Percentiles rank a stretch among this genome's conserved stretches.
Evolutionary conservation across 2,113 vertebrate genomes (phyloP).

Genomic region (Scartelaos histophorus): DNA sequence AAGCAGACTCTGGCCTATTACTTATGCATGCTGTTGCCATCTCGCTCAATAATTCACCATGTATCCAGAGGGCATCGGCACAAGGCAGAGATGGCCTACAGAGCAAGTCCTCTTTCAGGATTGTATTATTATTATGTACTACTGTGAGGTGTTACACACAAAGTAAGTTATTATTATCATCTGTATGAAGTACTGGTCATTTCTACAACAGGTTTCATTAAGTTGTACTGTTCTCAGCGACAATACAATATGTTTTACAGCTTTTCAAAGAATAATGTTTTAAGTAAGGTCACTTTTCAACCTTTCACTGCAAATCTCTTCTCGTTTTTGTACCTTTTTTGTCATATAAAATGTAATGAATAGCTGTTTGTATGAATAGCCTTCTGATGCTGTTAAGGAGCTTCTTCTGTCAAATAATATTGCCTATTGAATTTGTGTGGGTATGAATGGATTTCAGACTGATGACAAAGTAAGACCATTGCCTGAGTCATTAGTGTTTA

Average conservation of each 20-base stretch:
- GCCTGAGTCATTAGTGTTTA: too few species aligned
- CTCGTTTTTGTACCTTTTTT: not conserved
- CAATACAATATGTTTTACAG: too few species aligned
- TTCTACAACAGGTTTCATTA: too few species aligned
- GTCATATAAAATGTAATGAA: not conserved
- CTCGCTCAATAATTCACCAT: constrained; percentile 72
- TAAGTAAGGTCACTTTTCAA: not conserved
- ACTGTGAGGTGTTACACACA: constrained; percentile 2
- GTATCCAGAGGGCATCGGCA: constrained; percentile 47
- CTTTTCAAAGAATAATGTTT: too few species aligned
- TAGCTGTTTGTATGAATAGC: not conserved
- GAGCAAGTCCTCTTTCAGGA: constrained; percentile 32
- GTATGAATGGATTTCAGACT: too few species aligned
- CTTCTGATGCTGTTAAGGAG: not conserved
- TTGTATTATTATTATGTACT: constrained; percentile 36
- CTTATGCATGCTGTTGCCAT: constrained; percentile 73
- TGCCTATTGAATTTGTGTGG: too few species aligned
- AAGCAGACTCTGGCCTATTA: constrained; percentile 69
- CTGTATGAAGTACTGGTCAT: too few species aligned
- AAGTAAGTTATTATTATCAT: too few species aligned
- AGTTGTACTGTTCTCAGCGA: too few species aligned
- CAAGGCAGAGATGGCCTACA: constrained; percentile 41
- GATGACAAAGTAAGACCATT: too few species aligned
- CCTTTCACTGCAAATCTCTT: not conserved
- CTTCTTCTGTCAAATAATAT: not conserved